Conservation (phyloP, 2,113 vertebrate genomes). For the Mormyrus lacerda region DNA sequence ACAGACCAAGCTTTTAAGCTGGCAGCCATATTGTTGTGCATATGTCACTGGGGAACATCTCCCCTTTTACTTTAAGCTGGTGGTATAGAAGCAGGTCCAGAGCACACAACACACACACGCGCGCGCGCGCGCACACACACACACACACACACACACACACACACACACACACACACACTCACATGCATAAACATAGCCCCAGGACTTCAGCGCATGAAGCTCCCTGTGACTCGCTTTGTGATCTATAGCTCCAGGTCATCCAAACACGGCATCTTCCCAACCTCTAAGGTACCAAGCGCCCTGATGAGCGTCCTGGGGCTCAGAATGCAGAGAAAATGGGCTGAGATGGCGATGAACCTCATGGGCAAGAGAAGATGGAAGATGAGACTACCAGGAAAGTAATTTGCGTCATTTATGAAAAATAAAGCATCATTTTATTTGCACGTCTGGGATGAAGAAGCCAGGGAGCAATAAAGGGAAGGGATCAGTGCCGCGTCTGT, state of each 20-base stretch:
- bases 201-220: neutral
- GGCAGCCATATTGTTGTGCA: neutral
- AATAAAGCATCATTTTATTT: neutral
- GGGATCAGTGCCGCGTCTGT: neutral
- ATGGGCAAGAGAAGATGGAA: neutral
- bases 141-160: neutral
- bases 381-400: neutral
- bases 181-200: neutral
- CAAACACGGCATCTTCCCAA: neutral
- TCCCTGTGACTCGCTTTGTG: neutral
- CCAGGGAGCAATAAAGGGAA: slow-evolving; percentile 18
- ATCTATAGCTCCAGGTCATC: neutral
- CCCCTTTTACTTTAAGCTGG: neutral
- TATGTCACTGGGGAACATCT: neutral
- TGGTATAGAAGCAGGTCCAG: neutral
- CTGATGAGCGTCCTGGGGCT: neutral
- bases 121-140: no score
- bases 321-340: neutral
- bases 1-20: neutral
- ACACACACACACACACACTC: neutral
- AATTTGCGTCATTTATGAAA: neutral
- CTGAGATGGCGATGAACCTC: neutral
- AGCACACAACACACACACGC: neutral
- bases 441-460: neutral
- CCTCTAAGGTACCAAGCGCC: neutral